Conservation (phyloP, 2,113 vertebrate species). For the Euleptes europaea region DNA sequence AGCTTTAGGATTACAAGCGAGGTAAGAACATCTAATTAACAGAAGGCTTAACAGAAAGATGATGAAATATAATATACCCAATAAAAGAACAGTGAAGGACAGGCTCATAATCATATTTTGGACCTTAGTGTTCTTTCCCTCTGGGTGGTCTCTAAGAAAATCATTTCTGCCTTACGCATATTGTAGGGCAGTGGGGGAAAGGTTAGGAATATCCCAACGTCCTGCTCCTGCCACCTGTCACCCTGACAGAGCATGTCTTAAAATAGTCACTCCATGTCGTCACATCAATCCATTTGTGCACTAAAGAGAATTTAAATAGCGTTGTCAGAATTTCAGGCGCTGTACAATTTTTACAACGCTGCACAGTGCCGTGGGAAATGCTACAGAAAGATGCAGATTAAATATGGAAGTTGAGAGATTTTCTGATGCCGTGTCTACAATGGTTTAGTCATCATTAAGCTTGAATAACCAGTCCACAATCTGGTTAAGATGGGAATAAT, state of each 20-base stretch:
- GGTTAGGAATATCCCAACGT: background rate
- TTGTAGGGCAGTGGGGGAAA: background rate
- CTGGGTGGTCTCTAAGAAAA: background rate
- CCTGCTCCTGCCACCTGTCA: background rate
- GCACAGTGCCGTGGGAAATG: too few species aligned
- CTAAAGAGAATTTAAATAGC: background rate
- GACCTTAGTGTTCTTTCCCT: background rate
- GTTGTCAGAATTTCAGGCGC: background rate
- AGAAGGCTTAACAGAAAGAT: background rate
- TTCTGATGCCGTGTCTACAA: background rate
- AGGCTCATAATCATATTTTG: background rate
- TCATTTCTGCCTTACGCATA: background rate
- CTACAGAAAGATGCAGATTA: too few species aligned
- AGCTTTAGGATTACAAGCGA: background rate
- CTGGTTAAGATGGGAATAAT: background rate
- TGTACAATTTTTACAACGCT: background rate
- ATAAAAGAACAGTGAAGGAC: background rate
- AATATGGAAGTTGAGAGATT: background rate
- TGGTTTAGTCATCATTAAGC: background rate
- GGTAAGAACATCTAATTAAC: background rate
- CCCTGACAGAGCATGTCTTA: background rate
- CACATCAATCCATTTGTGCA: background rate
- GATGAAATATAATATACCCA: background rate
- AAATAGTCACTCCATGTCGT: background rate
- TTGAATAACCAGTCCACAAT: background rate